phyloP scores from a whole-genome alignment of 2,888 invertebrate species.

The Xanthia togata region DNA sequence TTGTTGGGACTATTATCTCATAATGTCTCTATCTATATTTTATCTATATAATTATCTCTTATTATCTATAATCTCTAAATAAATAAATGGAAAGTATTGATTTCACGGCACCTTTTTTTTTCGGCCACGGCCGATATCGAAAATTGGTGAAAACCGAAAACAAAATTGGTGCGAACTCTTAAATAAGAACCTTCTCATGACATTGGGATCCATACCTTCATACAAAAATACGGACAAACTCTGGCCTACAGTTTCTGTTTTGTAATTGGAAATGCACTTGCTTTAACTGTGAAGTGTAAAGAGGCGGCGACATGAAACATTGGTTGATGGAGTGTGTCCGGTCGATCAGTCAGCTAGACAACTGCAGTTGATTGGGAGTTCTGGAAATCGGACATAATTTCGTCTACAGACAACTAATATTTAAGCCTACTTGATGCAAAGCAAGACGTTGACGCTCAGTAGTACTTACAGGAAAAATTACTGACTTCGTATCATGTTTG shows the following conservation, averaged over 20 bases:
- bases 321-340: not conserved
- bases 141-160: too few relatives aligned
- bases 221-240: not conserved
- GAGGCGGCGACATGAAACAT: not conserved
- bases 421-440: not conserved
- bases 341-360: not conserved
- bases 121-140: too few relatives aligned
- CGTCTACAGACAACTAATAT: not conserved
- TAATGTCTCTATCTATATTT: too few relatives aligned
- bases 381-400: not conserved
- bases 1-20: too few relatives aligned
- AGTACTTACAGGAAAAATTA: not conserved
- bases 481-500: not conserved
- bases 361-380: slow-evolving; percentile 1
- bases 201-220: too few relatives aligned
- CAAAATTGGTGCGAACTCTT: too few relatives aligned
- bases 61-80: too few relatives aligned
- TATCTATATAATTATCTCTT: too few relatives aligned
- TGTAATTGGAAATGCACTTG: not conserved
- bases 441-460: not conserved
- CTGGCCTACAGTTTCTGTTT: not conserved
- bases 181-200: too few relatives aligned
- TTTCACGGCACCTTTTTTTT: too few relatives aligned
- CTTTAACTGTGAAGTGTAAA: not conserved
- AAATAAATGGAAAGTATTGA: too few relatives aligned